A percentile compares a stretch with the other conserved stretches of the same genome.
phyloP scores from a whole-genome alignment of 2,797 vertebrate genomes.

The Galago senegalensis region DNA sequence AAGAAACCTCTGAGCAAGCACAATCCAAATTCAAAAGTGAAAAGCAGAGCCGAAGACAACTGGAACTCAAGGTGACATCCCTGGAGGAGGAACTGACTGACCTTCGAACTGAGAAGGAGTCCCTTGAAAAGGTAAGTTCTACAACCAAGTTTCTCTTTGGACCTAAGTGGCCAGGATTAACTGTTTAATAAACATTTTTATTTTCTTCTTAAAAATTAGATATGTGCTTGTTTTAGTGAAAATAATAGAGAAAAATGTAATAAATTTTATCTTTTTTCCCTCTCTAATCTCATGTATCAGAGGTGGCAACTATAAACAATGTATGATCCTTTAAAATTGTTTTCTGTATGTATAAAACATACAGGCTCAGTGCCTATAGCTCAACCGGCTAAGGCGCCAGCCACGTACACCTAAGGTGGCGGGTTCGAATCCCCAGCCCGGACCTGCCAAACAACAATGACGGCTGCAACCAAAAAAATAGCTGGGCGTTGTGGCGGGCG shows the following conservation, averaged over 20 bases:
- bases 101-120: conserved; percentile 93
- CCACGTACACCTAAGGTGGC: too few species aligned
- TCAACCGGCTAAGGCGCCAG: too few species aligned
- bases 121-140: conserved; percentile 93
- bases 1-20: conserved; percentile 90
- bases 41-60: conserved; percentile 94
- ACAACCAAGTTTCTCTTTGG: background rate
- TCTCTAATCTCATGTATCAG: background rate
- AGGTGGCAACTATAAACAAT: background rate
- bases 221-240: background rate
- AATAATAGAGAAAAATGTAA: conserved; percentile 35
- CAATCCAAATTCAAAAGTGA: conserved; percentile 92
- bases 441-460: too few species aligned
- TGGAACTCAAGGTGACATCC: conserved; percentile 91
- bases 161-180: background rate
- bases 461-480: too few species aligned
- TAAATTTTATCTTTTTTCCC: background rate
- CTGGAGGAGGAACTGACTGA: conserved; percentile 95
- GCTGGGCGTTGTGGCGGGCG: too few species aligned
- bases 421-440: too few species aligned
- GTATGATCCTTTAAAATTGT: background rate
- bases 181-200: conserved; percentile 4
- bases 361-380: too few species aligned
- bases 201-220: conserved; percentile 51
- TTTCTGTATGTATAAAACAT: conserved; percentile 29